Percentiles rank a stretch among this genome's conserved stretches.
Evolutionary conservation across 2,113 vertebrate genomes (phyloP).

Genomic region (Callopanchax toddi): DNA sequence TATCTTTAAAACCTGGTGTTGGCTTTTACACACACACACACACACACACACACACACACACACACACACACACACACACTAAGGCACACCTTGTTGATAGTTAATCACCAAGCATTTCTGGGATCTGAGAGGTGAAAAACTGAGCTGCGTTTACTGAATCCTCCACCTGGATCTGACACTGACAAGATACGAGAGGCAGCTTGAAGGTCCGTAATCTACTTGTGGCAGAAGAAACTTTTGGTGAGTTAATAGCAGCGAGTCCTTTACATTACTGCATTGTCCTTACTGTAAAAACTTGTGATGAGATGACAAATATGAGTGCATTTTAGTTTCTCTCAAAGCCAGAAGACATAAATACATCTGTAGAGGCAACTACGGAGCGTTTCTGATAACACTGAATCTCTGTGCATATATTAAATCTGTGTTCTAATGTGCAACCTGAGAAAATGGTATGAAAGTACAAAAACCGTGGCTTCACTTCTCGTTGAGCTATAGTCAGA

Average conservation of each 20-base stretch:
- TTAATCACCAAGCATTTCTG: conserved; percentile 22
- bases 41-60: too few species aligned
- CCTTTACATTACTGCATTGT: conserved; percentile 48
- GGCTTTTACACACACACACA: conserved; percentile 50
- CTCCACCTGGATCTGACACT: conserved; percentile 31
- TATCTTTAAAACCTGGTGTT: conserved; percentile 32
- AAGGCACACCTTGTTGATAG: conserved; percentile 71
- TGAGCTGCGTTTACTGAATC: conserved; percentile 14
- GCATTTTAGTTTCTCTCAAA: conserved; percentile 25
- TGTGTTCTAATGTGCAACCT: conserved; percentile 50
- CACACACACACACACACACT: too few species aligned
- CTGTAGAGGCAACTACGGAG: conserved; percentile 33
- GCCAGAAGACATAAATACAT: conserved; percentile 19
- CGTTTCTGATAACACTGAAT: conserved; percentile 20
- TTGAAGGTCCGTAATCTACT: conserved; percentile 60
- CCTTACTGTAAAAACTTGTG: conserved; percentile 30
- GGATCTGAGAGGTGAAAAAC: conserved; percentile 10
- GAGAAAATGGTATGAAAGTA: conserved; percentile 57
- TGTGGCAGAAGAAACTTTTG: conserved; percentile 58
- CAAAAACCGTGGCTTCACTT: conserved; percentile 26
- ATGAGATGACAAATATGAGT: conserved; percentile 38
- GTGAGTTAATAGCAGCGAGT: conserved; percentile 66
- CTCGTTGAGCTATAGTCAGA: conserved; percentile 13
- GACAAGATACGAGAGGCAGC: conserved; percentile 48
- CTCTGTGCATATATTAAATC: conserved; percentile 41